Evolutionary conservation across 92 coral and sea anemone genomes (phyloP).

Genomic region (Heteractis magnifica): DNA sequence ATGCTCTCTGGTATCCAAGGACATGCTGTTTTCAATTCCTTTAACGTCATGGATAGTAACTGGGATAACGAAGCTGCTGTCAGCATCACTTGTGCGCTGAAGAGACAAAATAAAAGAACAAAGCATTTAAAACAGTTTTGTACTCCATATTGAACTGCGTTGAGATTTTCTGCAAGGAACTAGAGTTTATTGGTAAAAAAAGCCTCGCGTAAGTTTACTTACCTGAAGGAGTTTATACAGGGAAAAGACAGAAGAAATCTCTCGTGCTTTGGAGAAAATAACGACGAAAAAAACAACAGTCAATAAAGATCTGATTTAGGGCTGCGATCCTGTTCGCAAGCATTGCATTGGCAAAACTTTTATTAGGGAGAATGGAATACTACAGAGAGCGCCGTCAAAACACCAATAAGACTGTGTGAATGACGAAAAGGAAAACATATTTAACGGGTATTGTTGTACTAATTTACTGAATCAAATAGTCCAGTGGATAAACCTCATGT

Average conservation of each 20-base stretch:
- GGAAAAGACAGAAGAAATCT: constrained; percentile 81
- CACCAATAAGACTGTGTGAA: no score
- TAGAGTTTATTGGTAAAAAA: no score
- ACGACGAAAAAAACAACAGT: not conserved
- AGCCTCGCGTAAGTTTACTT: not conserved
- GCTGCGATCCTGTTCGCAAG: not conserved
- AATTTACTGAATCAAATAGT: no score
- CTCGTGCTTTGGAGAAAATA: constrained; percentile 65
- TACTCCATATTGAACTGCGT: no score
- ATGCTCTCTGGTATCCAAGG: constrained; percentile 81
- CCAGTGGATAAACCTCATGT: no score
- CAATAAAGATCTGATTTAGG: not conserved
- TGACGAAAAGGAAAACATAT: no score
- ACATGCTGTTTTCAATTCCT: constrained; percentile 56
- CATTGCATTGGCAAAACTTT: no score
- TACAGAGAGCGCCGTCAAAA: no score
- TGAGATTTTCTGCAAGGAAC: no score
- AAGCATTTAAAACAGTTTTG: not conserved
- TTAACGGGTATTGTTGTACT: no score
- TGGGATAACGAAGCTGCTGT: constrained; percentile 71
- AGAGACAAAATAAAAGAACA: not conserved
- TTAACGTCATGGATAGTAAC: constrained; percentile 66
- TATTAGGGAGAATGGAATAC: no score
- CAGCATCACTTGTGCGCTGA: constrained; percentile 94
- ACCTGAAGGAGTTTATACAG: constrained; percentile 92